A percentile compares a stretch with the other conserved stretches of the same genome.
Conservation (phyloP, 2,888 invertebrate genomes). For the Watsonalla binaria region DNA sequence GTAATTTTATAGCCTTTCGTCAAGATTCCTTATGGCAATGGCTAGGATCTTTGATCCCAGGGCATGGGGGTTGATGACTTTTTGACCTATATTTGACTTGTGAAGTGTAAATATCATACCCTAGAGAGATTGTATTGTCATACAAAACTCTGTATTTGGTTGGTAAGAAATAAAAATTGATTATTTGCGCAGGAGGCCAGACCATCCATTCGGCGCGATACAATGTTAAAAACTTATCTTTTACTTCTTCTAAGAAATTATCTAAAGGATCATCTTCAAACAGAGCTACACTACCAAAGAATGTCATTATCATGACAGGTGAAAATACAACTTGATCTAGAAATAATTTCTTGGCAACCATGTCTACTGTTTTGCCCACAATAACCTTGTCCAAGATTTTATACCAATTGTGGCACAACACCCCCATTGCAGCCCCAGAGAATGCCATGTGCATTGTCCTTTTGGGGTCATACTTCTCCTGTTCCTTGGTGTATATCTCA, state of each 20-base stretch:
- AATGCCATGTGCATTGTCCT: constrained; percentile 89
- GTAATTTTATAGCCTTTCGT: constrained; percentile 4
- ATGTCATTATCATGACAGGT: constrained; percentile 88
- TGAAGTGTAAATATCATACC: constrained; percentile 93
- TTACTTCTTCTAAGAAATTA: constrained; percentile 84
- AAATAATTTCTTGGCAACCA: constrained; percentile 87
- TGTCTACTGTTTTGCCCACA: constrained; percentile 83
- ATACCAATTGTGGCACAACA: constrained; percentile 94
- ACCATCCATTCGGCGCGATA: constrained; percentile 95
- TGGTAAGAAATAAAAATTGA: constrained; percentile 94
- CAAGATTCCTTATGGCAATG: constrained; percentile 11
- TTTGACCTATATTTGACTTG: constrained; percentile 83
- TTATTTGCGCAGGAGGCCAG: constrained; percentile 95
- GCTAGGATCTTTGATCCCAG: background rate
- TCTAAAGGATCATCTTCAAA: constrained; percentile 82
- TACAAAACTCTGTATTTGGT: constrained; percentile 92
- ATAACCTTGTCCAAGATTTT: constrained; percentile 85
- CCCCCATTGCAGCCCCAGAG: constrained; percentile 88
- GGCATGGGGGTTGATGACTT: background rate
- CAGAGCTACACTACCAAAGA: constrained; percentile 88
- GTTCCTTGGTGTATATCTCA: constrained; percentile 82
- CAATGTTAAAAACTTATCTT: constrained; percentile 85
- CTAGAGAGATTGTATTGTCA: constrained; percentile 91
- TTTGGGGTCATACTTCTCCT: constrained; percentile 77
- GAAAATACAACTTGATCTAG: constrained; percentile 93